These are phyloP conservation scores for Tupaia chinensis DNA, from an alignment of 2,113 vertebrate genomes.

Conservation along the genomic window DNA sequence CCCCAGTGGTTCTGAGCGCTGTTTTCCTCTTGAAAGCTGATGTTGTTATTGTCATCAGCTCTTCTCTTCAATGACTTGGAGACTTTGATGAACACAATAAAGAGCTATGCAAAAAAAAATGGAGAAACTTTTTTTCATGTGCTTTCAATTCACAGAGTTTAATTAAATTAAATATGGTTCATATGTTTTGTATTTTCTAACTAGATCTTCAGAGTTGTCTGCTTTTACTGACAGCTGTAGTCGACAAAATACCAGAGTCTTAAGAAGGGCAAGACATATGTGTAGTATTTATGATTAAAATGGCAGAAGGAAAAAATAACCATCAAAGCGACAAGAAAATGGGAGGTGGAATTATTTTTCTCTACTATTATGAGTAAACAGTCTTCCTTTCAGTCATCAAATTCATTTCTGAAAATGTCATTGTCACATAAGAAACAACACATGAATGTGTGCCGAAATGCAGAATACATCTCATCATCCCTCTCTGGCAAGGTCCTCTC, in stretches of 20 bases:
- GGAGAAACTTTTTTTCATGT: neutral
- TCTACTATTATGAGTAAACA: neutral
- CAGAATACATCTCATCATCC: neutral
- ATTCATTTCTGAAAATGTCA: neutral
- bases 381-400: neutral
- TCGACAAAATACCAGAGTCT: neutral
- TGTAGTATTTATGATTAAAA: neutral
- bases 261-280: neutral
- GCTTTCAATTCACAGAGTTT: constrained; percentile 34
- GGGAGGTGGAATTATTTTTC: neutral
- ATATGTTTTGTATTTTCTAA: neutral
- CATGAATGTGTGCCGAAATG: neutral
- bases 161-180: constrained; percentile 6
- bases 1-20: neutral
- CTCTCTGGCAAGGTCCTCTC: neutral
- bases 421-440: neutral
- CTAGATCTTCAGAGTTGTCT: neutral
- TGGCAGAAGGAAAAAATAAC: neutral
- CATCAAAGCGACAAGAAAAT: neutral
- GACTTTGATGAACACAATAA: neutral
- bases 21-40: neutral
- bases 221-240: neutral
- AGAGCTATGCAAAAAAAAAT: neutral
- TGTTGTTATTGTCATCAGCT: neutral
- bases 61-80: neutral